A percentile compares a stretch with the other conserved stretches of the same genome.
Conservation (phyloP, 2,888 invertebrate species). For the Coelogynopora nodosa region DNA sequence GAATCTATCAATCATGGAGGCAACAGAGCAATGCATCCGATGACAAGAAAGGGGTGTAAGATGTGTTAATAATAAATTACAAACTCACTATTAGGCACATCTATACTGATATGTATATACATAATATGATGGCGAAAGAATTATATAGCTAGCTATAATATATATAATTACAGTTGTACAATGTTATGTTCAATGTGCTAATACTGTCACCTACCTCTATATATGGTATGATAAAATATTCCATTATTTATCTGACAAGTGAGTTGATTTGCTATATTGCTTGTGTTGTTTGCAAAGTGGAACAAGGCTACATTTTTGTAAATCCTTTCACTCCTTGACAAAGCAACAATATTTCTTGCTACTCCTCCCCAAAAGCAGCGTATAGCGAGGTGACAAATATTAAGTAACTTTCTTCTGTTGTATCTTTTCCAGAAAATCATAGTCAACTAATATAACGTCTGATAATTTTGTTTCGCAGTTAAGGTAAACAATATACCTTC, state of each 20-base stretch:
- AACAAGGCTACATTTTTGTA: background rate
- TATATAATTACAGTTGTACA: too few relatives aligned
- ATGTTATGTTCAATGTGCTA: background rate
- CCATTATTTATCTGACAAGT: constrained; percentile 28
- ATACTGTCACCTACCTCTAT: background rate
- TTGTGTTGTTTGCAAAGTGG: background rate
- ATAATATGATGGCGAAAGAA: background rate
- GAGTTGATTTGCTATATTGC: background rate
- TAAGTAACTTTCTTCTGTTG: too few relatives aligned
- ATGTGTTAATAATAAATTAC: constrained; percentile 13
- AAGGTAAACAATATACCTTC: too few relatives aligned
- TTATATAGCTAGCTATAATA: too few relatives aligned
- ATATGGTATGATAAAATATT: constrained; percentile 5
- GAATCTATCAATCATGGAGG: constrained; percentile 19
- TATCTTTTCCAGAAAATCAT: too few relatives aligned
- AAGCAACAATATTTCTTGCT: background rate
- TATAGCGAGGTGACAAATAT: too few relatives aligned
- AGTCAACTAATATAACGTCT: too few relatives aligned
- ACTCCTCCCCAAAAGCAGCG: background rate
- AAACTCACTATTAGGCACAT: background rate
- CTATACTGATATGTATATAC: background rate
- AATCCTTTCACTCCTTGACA: background rate
- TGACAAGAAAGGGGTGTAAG: constrained; percentile 5
- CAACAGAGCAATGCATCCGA: constrained; percentile 15
- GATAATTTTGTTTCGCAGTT: too few relatives aligned